Base-by-base conservation (phyloP, 2,888 invertebrate genomes). In the Drosophila quinaria region DNA sequence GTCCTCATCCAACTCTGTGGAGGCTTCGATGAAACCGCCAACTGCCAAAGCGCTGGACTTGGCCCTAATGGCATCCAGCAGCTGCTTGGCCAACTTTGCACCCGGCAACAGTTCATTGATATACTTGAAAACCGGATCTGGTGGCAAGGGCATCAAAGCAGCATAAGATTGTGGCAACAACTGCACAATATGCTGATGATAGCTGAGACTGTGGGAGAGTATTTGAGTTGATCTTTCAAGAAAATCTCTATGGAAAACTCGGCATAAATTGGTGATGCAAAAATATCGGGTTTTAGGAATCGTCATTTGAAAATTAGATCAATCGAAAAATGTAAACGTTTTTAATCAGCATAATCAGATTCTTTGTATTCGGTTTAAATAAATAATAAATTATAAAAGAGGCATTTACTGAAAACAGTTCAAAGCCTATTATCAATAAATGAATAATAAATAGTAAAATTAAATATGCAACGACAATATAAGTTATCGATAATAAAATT, bases 181-280 rank as follows among this genome's bases (percentile, higher is more conserved):
- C 80, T 98, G 97, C 58, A 95, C 95, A 66, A 99, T 96, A 86
- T 98, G 94, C 92, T 98, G 97, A 91, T 97, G 96, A 92, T 99
- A 99, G 0, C 99, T 98, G 71, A 99, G 94, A 90, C 97, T 97
- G 87, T 25, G 71, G 41, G n/a, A 29, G 13, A 25, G 39, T 10
- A 31, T 35, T 8, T 35, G 37, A 11, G 10, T 46, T n/a, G 3
- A 22, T 17, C 5, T 6, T 37, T 17, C 3, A 41, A 4, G 11
- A 4, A 33, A 22, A 35, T 13, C 13, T 35, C 13, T n/a, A 6
- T 3, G 11, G 3, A 10, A 33, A 10, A 10, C 4, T 11, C 33
- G 10, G 33, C 3, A 9, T 31, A 33, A 33, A 33, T 33, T 33
- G 11, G 10, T 10, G 13, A 13, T 35, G 4, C 1, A n/a, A 37